These are phyloP conservation scores for Seira musarum DNA, from an alignment of 2,888 invertebrate species.

Conservation along the genomic window DNA sequence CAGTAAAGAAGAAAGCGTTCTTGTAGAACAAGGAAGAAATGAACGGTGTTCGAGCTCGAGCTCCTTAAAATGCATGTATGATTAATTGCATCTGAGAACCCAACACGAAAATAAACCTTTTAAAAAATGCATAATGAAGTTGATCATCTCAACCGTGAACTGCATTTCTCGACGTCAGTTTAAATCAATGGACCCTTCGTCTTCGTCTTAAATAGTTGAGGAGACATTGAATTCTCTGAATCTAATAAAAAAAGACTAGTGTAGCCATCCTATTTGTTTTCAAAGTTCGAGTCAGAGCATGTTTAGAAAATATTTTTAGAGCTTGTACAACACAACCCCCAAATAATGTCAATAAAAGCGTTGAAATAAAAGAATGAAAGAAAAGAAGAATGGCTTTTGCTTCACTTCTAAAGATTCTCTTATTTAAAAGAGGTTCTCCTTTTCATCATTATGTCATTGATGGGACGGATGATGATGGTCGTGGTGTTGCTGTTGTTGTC, in stretches of 20 bases:
- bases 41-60: not conserved
- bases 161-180: conserved; percentile 4
- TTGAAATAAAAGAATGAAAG: not conserved
- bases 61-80: conserved; percentile 7
- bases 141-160: conserved; percentile 3
- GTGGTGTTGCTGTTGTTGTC: no score
- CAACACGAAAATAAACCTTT: not conserved
- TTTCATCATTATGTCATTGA: conserved; percentile 10
- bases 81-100: conserved; percentile 1
- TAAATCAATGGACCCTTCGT: not conserved
- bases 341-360: conserved; percentile 2
- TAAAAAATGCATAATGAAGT: conserved; percentile 1
- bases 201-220: no score
- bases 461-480: not conserved
- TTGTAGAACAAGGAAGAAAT: not conserved
- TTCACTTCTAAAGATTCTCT: not conserved
- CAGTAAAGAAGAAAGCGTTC: not conserved
- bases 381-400: not conserved
- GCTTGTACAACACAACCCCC: not conserved
- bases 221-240: not conserved
- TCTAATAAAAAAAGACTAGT: not conserved
- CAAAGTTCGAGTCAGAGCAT: not conserved
- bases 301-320: not conserved
- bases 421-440: not conserved
- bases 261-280: not conserved